These are phyloP conservation scores for Macaca fascicularis DNA, from an alignment of 2,113 vertebrate species.

Conservation along the genomic window DNA sequence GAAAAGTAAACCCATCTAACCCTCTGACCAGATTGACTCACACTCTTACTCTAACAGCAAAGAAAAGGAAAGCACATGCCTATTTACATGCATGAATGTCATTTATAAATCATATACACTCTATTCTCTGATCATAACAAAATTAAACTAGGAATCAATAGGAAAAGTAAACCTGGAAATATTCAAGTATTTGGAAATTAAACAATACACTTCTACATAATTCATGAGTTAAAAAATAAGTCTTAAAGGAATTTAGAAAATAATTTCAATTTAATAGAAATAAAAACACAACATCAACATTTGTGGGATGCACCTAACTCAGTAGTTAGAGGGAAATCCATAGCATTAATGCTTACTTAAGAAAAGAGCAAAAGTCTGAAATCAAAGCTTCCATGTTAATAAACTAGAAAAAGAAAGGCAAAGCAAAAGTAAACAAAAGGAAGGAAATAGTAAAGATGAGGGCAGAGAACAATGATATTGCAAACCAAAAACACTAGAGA, in stretches of 20 bases:
- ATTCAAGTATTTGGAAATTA: slow-evolving; percentile 3
- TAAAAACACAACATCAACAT: not conserved
- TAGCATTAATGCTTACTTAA: not conserved
- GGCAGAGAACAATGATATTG: not conserved
- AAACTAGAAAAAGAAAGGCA: not conserved
- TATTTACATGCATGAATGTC: not conserved
- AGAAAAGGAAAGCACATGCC: not conserved
- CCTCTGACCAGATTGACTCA: not conserved
- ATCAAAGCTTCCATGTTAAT: not conserved
- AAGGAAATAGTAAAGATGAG: not conserved
- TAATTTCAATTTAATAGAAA: not conserved
- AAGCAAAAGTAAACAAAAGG: not conserved
- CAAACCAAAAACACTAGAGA: not conserved
- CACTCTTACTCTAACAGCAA: not conserved
- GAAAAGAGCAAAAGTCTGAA: not conserved
- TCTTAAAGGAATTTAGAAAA: not conserved
- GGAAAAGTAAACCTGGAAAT: not conserved
- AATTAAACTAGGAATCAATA: not conserved
- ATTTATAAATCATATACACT: not conserved
- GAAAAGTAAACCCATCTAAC: not conserved
- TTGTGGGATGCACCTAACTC: not conserved
- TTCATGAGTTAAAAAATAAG: not conserved
- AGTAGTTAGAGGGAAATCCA: not conserved
- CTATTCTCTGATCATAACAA: not conserved
- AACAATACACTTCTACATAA: not conserved